Base-by-base conservation (phyloP, 2,888 invertebrate genomes). In the Nephrotoma flavescens region DNA sequence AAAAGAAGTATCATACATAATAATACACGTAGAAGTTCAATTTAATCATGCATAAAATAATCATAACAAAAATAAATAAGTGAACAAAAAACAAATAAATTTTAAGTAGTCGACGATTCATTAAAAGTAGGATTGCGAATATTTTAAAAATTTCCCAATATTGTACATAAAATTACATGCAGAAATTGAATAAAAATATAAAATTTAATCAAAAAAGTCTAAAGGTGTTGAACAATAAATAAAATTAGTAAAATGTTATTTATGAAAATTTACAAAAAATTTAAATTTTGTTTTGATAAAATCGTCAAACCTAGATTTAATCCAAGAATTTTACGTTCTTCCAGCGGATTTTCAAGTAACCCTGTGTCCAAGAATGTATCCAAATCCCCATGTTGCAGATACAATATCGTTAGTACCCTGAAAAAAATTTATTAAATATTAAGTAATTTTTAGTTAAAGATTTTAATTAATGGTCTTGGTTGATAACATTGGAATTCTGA, bases 301-400 rank as follows among this genome's bases (percentile, higher is more conserved):
- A 15, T 41, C n/a, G 12, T 86, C 52, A 52, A 87, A 87, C 87
- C 87, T 86, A 87, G 86, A 87, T 87, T 87, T 45, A 87, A 85
- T 11, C 87, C 87, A 52, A 87, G 86, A 9, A 86, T 86, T 83
- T 86, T 86, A 11, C 45, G 87, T n/a, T 87, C 86, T 86, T 87
- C 86, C 41, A 87, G 31, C 3, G 87, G 87, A 87, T 87, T 87
- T 15, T 86, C 52, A 5, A 83, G 86, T 19, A 86, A 83, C 7
- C 87, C 87, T 41, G 85, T 86, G n/a, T 57, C 45, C 0, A 87
- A 45, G 42, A 87, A 87, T 85, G 57, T 47, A 41, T 87, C 87
- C 45, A 87, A 41, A 86, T 87, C 87, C 12, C 87, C 86, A 41
- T 86, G 86, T 42, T 87, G 87, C 4, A 87, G 86, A 42, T 87